Evolutionary conservation across 2,888 invertebrate genomes (phyloP).

Genomic region (Branchipolynoe longqiensis): DNA sequence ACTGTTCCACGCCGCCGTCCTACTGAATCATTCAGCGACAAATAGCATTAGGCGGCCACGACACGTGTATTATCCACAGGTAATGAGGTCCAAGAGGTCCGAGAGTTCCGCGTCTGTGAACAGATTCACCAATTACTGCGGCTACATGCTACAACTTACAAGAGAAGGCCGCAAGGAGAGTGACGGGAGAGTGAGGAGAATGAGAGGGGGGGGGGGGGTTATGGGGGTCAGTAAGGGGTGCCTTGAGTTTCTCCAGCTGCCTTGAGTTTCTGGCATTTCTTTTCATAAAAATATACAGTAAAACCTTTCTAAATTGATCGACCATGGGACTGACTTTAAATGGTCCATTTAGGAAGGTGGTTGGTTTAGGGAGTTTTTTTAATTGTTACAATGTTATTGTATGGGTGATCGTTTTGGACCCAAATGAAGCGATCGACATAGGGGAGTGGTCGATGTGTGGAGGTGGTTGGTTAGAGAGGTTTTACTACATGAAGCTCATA

Average conservation of each 20-base stretch:
- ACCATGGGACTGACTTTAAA: not conserved
- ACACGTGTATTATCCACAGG: constrained; percentile 35
- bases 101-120: not conserved
- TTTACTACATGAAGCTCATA: not conserved
- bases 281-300: too few relatives aligned
- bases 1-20: constrained; percentile 7
- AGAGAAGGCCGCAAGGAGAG: too few relatives aligned
- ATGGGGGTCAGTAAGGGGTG: too few relatives aligned
- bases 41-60: constrained; percentile 11
- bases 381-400: too few relatives aligned
- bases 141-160: not conserved
- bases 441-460: too few relatives aligned
- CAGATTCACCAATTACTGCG: not conserved
- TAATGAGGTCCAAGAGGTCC: not conserved
- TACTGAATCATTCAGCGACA: not conserved
- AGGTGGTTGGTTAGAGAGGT: too few relatives aligned
- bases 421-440: too few relatives aligned
- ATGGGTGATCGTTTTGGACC: too few relatives aligned
- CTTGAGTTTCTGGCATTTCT: not conserved
- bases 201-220: too few relatives aligned
- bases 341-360: not conserved
- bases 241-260: not conserved
- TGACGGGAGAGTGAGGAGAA: too few relatives aligned
- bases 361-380: too few relatives aligned
- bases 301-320: too few relatives aligned